Evolutionary conservation across 2,113 vertebrate genomes (phyloP), one percentile per base, ranked within the genome.

Genomic region (Lepisosteus osseus): DNA sequence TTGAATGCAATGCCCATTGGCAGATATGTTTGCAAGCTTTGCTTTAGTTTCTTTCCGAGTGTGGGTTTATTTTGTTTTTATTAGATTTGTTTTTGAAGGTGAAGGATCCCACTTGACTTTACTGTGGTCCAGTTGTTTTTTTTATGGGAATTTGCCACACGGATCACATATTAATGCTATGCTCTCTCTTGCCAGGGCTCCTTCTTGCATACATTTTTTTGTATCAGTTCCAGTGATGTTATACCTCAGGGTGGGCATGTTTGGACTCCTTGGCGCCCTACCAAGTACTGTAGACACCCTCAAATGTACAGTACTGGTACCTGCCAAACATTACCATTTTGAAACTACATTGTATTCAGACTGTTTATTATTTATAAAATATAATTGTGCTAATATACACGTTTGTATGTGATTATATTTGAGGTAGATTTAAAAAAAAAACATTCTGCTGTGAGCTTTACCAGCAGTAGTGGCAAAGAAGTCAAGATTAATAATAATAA

Each of bases 401-500:
- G 9, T 51, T 51, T 51, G 1, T 51, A 6, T 51, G 5, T 51
- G 9, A 51, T 51, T 51, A 51, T 51, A 29, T 29, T 29, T 29
- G 29, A 29, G 29, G 29, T 29, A 29, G 29, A 29, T 29, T 29
- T 29, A 29, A 29, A 29, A 29, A 29, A 29, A 29, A 29, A 29
- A 29, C 29, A 29, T 29, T 29, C 29, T 29, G 29, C 29, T 51
- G 5, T 51, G 74, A 71, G 69, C 76, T 77, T 74, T 77, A 87
- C 91, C 89, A 89, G 85, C 88, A 77, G 72, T 83, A 91, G 90
- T 88, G 89, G 76, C 83, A 86, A 81, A 85, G 84, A 90, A 74
- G 43, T 74, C 88, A 85, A 92, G 88, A 90, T 93, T 91, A 93
- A 92, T 94, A 92, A 45, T 79, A 86, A 45, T 79, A 86, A 88